These are phyloP conservation scores for Pelecanus crispus DNA, from an alignment of 2,113 vertebrate genomes.

Conservation along the genomic window DNA sequence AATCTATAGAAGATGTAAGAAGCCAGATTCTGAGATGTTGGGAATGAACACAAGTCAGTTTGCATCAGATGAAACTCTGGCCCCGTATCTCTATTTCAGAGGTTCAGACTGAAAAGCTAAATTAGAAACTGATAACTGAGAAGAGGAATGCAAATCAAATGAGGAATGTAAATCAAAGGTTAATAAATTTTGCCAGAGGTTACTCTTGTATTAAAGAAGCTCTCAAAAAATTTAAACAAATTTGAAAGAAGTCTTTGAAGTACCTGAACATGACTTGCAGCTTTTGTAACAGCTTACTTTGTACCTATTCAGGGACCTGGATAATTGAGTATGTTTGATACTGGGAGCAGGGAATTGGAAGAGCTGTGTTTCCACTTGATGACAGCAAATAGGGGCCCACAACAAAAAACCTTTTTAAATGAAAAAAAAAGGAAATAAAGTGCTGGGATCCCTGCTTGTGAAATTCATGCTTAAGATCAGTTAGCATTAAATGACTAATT, in stretches of 20 bases:
- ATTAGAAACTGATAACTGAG: not conserved
- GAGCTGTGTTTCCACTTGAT: not conserved
- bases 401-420: slow-evolving; percentile 14
- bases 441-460: not conserved
- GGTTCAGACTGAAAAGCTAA: not conserved
- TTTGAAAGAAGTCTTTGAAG: slow-evolving; percentile 8
- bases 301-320: not conserved
- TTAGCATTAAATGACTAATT: not conserved
- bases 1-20: not conserved
- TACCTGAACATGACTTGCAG: not conserved
- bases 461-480: not conserved
- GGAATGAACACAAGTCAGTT: not conserved
- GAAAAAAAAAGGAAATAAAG: not conserved
- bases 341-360: not conserved
- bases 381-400: not conserved
- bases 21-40: not conserved
- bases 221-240: slow-evolving; percentile 33
- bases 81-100: not conserved
- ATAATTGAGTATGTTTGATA: not conserved
- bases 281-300: slow-evolving; percentile 4
- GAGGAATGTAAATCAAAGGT: slow-evolving; percentile 8
- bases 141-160: not conserved
- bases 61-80: not conserved
- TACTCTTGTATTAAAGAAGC: slow-evolving; percentile 1
- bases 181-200: slow-evolving; percentile 46